Evolutionary conservation across 2,888 invertebrate species (phyloP).

Genomic region (Standfussiana lucernea): DNA sequence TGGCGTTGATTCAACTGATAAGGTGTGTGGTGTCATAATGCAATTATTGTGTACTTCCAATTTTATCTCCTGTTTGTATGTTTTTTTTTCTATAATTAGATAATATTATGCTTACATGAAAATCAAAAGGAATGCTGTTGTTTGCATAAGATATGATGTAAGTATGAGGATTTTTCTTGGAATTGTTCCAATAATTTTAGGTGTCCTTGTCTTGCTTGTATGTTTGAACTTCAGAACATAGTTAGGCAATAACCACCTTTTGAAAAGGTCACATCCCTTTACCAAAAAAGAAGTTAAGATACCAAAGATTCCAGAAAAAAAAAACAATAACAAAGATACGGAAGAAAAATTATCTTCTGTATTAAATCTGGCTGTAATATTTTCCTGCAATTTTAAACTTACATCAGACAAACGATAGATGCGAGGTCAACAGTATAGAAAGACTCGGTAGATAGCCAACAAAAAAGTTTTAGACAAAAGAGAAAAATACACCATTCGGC

Average conservation of each 20-base stretch:
- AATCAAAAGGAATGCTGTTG: slow-evolving; percentile 24
- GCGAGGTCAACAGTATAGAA: slow-evolving; percentile 46
- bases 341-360: slow-evolving; percentile 14
- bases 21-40: slow-evolving; percentile 35
- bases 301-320: neutral
- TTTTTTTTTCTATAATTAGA: slow-evolving; percentile 9
- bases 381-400: slow-evolving; percentile 34
- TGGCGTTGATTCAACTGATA: slow-evolving; percentile 40
- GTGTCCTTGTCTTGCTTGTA: neutral
- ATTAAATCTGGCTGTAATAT: neutral
- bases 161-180: slow-evolving; percentile 23
- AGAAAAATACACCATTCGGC: slow-evolving; percentile 66
- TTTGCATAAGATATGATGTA: slow-evolving; percentile 25
- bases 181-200: slow-evolving; percentile 13
- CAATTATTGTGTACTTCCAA: slow-evolving; percentile 44
- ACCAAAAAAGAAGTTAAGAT: neutral
- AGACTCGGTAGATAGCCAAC: slow-evolving; percentile 39
- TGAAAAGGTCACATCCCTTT: neutral
- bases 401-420: slow-evolving; percentile 44
- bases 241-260: neutral
- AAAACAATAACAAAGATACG: neutral
- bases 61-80: slow-evolving; percentile 42
- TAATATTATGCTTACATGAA: neutral
- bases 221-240: neutral
- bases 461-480: slow-evolving; percentile 65